Evolutionary conservation across 2,797 vertebrate species (phyloP), one percentile per base, ranked within the genome.

Genomic region (Eulemur coronatus): DNA sequence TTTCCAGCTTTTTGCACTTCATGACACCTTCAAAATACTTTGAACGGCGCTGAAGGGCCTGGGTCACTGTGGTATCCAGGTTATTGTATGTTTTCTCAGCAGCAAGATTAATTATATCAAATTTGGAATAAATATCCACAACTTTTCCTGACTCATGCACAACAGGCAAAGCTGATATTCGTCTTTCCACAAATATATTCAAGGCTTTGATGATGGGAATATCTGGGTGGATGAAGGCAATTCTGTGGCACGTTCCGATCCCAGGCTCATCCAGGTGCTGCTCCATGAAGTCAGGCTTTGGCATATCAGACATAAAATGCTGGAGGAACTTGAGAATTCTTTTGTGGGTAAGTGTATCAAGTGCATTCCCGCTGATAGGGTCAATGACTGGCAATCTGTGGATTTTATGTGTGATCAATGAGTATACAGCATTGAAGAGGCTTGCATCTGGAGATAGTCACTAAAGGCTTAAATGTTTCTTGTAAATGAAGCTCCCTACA

Each of bases 81-180:
- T 99, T 99, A 98, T 99, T 99, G 98, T 99, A 99, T 0, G 99
- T 99, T 98, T 99, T 99, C 98, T 99, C 99, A 98, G 99, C 99
- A 98, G 99, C 99, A 98, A 99, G 98, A 98, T 99, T 99, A 98
- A 99, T 99, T 97, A 99, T 99, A 98, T 99, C 99, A 97, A 99
- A 99, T 99, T 99, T 99, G 98, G 99, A 99, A 99, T 99, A 99
- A 99, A 99, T 99, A 98, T 99, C 99, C 98, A 99, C 99, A 98
- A 99, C 99, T 98, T 99, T 99, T 99, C 99, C 99, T 63, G 99
- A 99, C 97, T 99, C 99, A 81, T 99, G 99, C 97, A 99, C 99
- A 85, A 99, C 99, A 2, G 99, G 99, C 97, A 99, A 97, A 0
- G 99, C 99, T 0, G 99, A 99, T 97, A 99, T 99, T 95, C 99